Conservation (phyloP, 2,113 vertebrate species). For the Corydoras sp. region DNA sequence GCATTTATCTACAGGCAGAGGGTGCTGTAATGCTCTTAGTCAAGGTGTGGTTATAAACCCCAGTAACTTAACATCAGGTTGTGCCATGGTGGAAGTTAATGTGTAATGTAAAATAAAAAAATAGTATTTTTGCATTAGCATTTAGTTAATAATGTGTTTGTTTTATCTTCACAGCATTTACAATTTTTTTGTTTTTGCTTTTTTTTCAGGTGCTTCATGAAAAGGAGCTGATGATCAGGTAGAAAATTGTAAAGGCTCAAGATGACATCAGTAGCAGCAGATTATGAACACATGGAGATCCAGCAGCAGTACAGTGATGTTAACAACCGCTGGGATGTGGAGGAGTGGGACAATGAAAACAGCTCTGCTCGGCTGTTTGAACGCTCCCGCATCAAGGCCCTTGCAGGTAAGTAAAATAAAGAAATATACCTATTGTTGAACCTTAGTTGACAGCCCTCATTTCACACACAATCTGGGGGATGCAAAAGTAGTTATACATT, state of each 20-base stretch:
- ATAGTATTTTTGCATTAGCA: neutral
- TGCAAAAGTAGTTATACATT: too few species aligned
- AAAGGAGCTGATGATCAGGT: slow-evolving; percentile 66
- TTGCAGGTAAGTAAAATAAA: slow-evolving; percentile 76
- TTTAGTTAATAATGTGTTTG: too few species aligned
- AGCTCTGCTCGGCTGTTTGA: slow-evolving; percentile 93
- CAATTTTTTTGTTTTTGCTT: neutral
- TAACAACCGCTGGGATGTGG: slow-evolving; percentile 95
- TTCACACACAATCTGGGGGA: too few species aligned
- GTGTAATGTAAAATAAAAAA: too few species aligned
- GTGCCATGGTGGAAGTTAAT: too few species aligned
- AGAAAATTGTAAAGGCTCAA: slow-evolving; percentile 61
- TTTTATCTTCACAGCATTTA: neutral
- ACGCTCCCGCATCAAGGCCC: slow-evolving; percentile 93
- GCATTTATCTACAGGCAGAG: slow-evolving; percentile 24
- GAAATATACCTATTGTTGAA: neutral
- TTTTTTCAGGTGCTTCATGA: slow-evolving; percentile 60
- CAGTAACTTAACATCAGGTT: too few species aligned
- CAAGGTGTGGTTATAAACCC: neutral
- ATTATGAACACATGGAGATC: slow-evolving; percentile 95
- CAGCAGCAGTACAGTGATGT: slow-evolving; percentile 84
- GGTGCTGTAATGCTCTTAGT: slow-evolving; percentile 16
- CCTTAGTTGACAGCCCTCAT: too few species aligned
- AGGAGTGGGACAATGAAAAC: slow-evolving; percentile 99
- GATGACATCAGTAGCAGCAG: slow-evolving; percentile 90